Percentiles rank a stretch among this genome's conserved stretches.
These are phyloP conservation scores for Myotis findleyi DNA, from an alignment of 2,797 vertebrate species.

Conservation along the genomic window DNA sequence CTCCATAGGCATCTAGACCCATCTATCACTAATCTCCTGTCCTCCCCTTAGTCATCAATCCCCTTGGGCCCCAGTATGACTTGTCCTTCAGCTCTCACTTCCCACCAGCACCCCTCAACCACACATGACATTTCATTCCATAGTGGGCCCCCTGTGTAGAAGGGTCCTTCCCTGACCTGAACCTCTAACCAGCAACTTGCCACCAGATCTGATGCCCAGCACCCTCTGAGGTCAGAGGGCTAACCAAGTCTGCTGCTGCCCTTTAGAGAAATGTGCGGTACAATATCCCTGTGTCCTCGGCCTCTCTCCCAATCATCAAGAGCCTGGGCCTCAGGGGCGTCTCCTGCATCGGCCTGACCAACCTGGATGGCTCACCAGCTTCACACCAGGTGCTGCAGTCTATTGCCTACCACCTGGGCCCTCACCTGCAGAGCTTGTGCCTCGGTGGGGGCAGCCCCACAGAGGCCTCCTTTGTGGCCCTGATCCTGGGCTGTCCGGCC, in stretches of 20 bases:
- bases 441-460: constrained; percentile 88
- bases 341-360: constrained; percentile 86
- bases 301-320: constrained; percentile 86
- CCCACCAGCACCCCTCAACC: not conserved
- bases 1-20: not conserved
- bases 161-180: not conserved
- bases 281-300: constrained; percentile 86
- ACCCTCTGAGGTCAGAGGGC: not conserved
- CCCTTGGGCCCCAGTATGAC: not conserved
- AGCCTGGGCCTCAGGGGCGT: constrained; percentile 79
- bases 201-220: not conserved
- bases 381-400: constrained; percentile 86
- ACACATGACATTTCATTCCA: not conserved
- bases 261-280: constrained; percentile 86
- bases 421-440: constrained; percentile 86
- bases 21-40: not conserved
- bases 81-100: constrained; percentile 8
- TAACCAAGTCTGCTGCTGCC: constrained; percentile 48
- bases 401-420: constrained; percentile 85
- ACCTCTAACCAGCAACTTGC: not conserved
- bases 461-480: constrained; percentile 86
- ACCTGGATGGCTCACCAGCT: constrained; percentile 86
- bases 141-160: not conserved
- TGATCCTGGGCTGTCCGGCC: constrained; percentile 87
- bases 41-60: not conserved